Percentiles rank a stretch among this genome's conserved stretches.
phyloP scores from a whole-genome alignment of 2,797 vertebrate genomes.

The Lutjanus campechanus region DNA sequence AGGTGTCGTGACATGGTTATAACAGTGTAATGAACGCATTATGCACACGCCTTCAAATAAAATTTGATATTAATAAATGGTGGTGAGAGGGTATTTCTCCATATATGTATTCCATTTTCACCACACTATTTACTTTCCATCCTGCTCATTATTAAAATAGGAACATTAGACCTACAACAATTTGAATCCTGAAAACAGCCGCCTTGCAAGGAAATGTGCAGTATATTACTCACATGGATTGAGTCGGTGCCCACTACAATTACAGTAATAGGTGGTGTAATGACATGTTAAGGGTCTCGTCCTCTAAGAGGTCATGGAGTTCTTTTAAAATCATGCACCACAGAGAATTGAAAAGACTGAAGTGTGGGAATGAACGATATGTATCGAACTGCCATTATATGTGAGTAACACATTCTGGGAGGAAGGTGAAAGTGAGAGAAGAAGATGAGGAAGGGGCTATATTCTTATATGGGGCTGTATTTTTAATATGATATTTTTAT shows the following conservation, averaged over 20 bases:
- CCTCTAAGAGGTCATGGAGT: not conserved
- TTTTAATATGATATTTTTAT: not conserved
- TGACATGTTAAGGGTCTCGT: not conserved
- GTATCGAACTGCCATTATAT: not conserved
- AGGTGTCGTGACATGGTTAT: no score
- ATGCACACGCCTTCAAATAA: no score
- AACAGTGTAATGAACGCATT: no score
- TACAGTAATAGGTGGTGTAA: not conserved
- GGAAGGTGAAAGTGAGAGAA: not conserved
- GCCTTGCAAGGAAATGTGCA: not conserved
- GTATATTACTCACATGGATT: constrained; percentile 1
- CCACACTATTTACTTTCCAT: not conserved
- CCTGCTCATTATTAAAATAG: constrained; percentile 2
- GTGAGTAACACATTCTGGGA: not conserved
- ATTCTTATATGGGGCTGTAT: not conserved
- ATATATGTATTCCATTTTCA: not conserved
- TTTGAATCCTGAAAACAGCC: not conserved
- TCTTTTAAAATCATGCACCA: not conserved
- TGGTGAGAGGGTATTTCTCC: not conserved
- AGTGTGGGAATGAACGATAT: not conserved
- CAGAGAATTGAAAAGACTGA: not conserved
- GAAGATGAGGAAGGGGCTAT: not conserved
- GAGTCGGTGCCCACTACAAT: not conserved
- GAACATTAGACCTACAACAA: not conserved
- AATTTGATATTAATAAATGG: not conserved